These are phyloP conservation scores for Torymus auratus DNA, from an alignment of 2,888 invertebrate species.

Conservation along the genomic window DNA sequence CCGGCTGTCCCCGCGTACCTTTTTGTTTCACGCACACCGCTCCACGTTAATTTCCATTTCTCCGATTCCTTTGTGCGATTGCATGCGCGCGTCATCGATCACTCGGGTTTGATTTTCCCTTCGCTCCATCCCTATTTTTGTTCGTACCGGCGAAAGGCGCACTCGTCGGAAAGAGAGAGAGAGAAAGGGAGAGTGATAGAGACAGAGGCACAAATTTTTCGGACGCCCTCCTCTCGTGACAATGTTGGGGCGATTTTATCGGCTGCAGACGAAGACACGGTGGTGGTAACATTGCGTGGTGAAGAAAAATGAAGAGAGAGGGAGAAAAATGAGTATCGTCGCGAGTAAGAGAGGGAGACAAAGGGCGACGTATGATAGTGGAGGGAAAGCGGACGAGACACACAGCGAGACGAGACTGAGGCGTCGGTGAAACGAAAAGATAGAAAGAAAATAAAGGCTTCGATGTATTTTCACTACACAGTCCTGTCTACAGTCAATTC, in stretches of 20 bases:
- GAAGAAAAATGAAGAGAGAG: slow-evolving; percentile 17
- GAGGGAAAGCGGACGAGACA: slow-evolving; percentile 1
- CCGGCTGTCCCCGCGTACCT: background rate
- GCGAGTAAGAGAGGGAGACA: slow-evolving; percentile 5
- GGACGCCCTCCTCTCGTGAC: slow-evolving; percentile 11
- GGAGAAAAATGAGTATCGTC: slow-evolving; percentile 1
- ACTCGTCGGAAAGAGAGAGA: background rate
- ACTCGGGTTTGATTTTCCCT: slow-evolving; percentile 19
- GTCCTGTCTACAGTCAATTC: slow-evolving; percentile 76
- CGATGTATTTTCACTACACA: slow-evolving; percentile 75
- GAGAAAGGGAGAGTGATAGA: background rate
- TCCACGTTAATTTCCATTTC: slow-evolving; percentile 26
- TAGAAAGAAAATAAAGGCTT: slow-evolving; percentile 62
- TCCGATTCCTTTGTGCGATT: slow-evolving; percentile 5
- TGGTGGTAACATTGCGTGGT: background rate
- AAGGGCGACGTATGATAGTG: background rate
- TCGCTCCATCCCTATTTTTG: background rate
- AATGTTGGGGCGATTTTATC: slow-evolving; percentile 21
- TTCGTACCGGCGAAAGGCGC: background rate
- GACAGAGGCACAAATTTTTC: slow-evolving; percentile 36
- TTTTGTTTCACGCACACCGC: background rate
- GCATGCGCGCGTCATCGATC: slow-evolving; percentile 30
- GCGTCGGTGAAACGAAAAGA: slow-evolving; percentile 2
- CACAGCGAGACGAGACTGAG: too few relatives aligned
- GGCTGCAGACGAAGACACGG: background rate